Evolutionary conservation across 2,113 vertebrate species (phyloP), one percentile per base, ranked within the genome.

Genomic region (Mellivora capensis): DNA sequence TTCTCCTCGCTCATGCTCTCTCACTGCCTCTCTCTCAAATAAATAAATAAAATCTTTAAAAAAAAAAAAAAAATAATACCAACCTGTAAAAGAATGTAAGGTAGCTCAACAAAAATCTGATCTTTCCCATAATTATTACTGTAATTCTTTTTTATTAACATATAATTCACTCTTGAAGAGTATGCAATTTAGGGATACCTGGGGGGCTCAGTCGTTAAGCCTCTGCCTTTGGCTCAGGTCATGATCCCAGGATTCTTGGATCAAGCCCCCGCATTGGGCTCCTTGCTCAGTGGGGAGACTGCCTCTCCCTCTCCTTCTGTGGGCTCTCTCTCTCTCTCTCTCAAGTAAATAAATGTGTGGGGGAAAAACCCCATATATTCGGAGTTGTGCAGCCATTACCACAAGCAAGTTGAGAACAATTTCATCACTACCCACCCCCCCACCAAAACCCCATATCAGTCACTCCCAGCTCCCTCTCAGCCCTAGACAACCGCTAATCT

Each of bases 41-140:
- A n/a, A n/a, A n/a, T n/a, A n/a, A n/a, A n/a, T n/a, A n/a, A n/a
- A n/a, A n/a, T n/a, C n/a, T n/a, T n/a, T n/a, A n/a, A n/a, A n/a
- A n/a, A n/a, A n/a, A 91, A 87, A 25, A 80, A 57, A 49, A 84
- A 96, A 72, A 72, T 77, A 94, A 71, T 79, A 92, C 31, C 86
- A 95, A 79, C 37, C n/a, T 93, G 23, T 74, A 94, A 95, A 93
- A n/a, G 39, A 87, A 87, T 37, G 79, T 90, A 54, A 82, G 59
- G 49, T n/a, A 11, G 29, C 67, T 77, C 27, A 91, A 79, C 59
- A 87, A 87, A 77, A 84, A 83, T 67, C 59, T 92, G 15, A 54
- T 79, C 31, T 90, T 86, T 95, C 42, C 67, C 18, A 61, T 74
- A 79, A 92, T 79, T 83, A 79, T 13, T 54, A 89, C 47, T 15